Evolutionary conservation across 2,888 invertebrate genomes (phyloP), one percentile per base, ranked within the genome.

Genomic region (Dorcus hopei): DNA sequence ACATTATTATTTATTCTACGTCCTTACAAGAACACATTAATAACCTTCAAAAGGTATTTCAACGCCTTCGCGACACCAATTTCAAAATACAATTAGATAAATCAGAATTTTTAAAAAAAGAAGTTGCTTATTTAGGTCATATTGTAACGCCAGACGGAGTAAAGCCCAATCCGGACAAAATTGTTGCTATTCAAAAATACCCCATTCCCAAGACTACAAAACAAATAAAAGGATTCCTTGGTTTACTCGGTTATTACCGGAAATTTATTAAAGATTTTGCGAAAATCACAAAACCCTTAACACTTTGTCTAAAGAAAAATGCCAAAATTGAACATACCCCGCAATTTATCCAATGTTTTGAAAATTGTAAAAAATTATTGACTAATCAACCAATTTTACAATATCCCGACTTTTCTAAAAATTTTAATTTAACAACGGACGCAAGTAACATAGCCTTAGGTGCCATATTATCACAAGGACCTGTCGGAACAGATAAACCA

Each of bases 1-100:
- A 68, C 11, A 66, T 68, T 8, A 61, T 66, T 6, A 52, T 66
- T 14, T 42, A 6, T 16, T 42, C 42, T 55, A 42, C 42, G 7
- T 42, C 42, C 7, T 6, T 42, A 9, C 42, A 42, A 8, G 42
- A 42, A 42, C 42, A 42, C 9, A 11, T 42, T 14, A 5, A 5
- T 42, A 11, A 42, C 6, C 9, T 42, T 11, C 9, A 11, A 11
- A 11, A 9, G 6, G 14, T 42, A 42, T 42, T 42, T 42, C 42
- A 42, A 42, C 39, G 55, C 40, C 38, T 68, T 16, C 4, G 42
- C 6, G 7, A 8, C 6, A 14, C 42, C 9, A 42, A 42, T 42
- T 42, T 42, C 9, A 42, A 42, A 5, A 42, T 42, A 5, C 11
- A 42, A 42, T 14, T 42, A 14, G 42, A 42, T 42, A 42, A 42